Base-by-base conservation (phyloP, 2,888 invertebrate species). In the Caenorhabditis wallacei region DNA sequence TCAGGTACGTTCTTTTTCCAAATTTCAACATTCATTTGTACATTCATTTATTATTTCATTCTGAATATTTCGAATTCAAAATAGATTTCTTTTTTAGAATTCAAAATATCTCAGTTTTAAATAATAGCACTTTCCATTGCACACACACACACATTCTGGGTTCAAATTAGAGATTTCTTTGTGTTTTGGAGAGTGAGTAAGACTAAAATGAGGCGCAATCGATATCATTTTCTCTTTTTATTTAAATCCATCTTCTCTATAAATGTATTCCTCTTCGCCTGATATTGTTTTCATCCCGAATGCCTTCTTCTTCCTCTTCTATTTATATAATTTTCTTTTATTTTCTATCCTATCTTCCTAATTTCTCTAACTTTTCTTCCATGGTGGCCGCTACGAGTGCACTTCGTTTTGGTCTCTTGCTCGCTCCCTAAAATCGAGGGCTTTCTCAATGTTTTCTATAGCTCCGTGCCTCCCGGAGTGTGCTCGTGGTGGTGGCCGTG, bases 1-100 rank as follows among this genome's bases (percentile, higher is more conserved):
- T 80, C 85, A 74, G 86, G 90, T 89, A 68, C 86, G 90, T 88
- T 68, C 48, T 5, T 48, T 74, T 40, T 43, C 51, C 3, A 26
- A 48, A 2, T 61, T n/a, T 66, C 48, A 48, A 66, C 76, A 68
- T 61, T 40, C 63, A 63, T 61, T 20, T 72, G 63, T 72, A 72
- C 72, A 53, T 16, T 48, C 40, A 16, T 40, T 61, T 35, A 7
- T 54, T 54, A 56, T 26, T 57, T 16, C 7, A n/a, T 66, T 53
- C 66, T 22, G 66, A 37, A 66, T 20, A 18, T 22, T 53, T 66
- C 66, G 22, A 24, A 16, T 26, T 35, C 18, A 20, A 37, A 48
- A 48, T 13, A 43, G 7, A 2, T 40, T 48, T 18, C 13, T 40
- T 7, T 20, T 51, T 35, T n/a, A 8, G 30, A 30, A 30, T 5